Evolutionary conservation across 2,797 vertebrate genomes (phyloP), one percentile per base, ranked within the genome.

Genomic region (Yasuhikotakia modesta): DNA sequence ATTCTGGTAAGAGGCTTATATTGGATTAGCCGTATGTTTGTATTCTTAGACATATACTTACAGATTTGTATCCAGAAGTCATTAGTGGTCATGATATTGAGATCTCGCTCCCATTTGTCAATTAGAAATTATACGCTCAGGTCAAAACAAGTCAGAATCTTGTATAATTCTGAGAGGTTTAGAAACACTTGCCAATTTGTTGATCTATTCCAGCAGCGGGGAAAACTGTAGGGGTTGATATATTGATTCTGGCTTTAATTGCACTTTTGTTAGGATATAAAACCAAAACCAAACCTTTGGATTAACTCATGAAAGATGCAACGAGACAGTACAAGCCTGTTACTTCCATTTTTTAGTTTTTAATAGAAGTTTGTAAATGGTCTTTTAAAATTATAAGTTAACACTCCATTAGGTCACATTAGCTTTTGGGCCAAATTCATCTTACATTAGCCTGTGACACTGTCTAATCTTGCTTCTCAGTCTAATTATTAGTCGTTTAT

Each of bases 11-110:
- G 22, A 71, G 32, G n/a, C 48, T 78, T 71, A 46, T 32, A 65
- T 65, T 71, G 68, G 60, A 78, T 71, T 78, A 71, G 8, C 68
- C 27, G 53, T 45, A 21, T 78, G 48, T 71, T 71, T 78, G 39
- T 57, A 69, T 77, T 63, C 19, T 63, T 70, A 67, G 67, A 63
- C 45, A 61, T 48, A 65, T 71, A 65, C 55, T 55, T 65, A 45
- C 22, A 65, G 60, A 72, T 78, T 71, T 78, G 50, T 64, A 58
- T 78, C 67, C 46, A 70, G 58, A 70, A 70, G 57, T 78, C 53
- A 71, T 71, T 72, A 24, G 11, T 75, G 17, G 67, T 45, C 48
- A 27, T 6, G 48, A 78, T 64, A 39, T 45, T 46, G 57, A 53
- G 58, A 63, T 78, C 17, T 22, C 45, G 50, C 61, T 61, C 27